These are phyloP conservation scores for Otolemur crassicaudatus DNA, from an alignment of 2,797 vertebrate genomes.

Conservation along the genomic window DNA sequence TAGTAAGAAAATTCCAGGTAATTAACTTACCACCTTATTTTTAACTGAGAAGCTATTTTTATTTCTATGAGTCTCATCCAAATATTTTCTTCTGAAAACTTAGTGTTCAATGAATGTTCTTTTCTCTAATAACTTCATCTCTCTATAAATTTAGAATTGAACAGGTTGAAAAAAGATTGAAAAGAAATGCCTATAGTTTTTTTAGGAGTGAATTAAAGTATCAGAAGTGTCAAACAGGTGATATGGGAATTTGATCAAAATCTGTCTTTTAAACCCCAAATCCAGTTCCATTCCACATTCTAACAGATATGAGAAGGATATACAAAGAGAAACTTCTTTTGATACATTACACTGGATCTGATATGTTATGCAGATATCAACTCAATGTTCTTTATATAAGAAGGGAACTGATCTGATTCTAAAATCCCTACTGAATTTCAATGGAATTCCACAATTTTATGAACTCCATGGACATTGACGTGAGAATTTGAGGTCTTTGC, in stretches of 20 bases:
- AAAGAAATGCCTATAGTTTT: neutral
- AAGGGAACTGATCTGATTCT: neutral
- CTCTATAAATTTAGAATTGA: constrained; percentile 37
- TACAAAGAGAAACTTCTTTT: neutral
- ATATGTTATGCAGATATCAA: neutral
- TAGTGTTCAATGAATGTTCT: neutral
- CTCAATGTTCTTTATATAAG: constrained; percentile 1
- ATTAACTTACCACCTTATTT: neutral
- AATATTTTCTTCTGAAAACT: neutral
- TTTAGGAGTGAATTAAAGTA: neutral
- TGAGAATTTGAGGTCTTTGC: neutral
- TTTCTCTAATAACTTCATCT: neutral
- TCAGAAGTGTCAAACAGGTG: neutral
- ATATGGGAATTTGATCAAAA: constrained; percentile 11
- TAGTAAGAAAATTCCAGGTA: neutral
- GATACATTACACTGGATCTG: neutral
- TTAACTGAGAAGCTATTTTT: neutral
- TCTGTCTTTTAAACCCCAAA: constrained; percentile 27
- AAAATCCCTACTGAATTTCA: constrained; percentile 47
- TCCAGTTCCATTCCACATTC: neutral
- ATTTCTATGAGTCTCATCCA: neutral
- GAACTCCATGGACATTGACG: neutral
- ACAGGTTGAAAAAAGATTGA: neutral
- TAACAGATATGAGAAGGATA: neutral
- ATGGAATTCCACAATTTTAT: neutral